Conservation (phyloP, 2,797 vertebrate species). For the Siniperca undulata region DNA sequence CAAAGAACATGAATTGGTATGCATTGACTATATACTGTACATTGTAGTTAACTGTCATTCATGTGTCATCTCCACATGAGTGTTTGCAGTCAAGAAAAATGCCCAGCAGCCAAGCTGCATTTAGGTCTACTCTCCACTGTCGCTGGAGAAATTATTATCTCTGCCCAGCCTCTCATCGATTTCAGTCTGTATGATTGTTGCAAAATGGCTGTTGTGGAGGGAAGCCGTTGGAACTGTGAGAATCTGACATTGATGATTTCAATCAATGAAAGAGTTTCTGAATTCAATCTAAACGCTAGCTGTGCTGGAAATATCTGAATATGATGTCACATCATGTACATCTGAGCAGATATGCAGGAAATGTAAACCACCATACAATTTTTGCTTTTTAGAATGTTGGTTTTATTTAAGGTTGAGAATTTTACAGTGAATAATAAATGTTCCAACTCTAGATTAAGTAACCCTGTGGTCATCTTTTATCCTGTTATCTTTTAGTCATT, state of each 20-base stretch:
- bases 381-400: not conserved
- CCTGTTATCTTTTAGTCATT: conserved; percentile 72
- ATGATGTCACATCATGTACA: not conserved
- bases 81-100: conserved; percentile 7
- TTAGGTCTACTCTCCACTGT: conserved; percentile 10
- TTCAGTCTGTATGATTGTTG: conserved; percentile 30
- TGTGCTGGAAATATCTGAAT: conserved; percentile 1
- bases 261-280: conserved; percentile 36
- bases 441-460: conserved; percentile 63
- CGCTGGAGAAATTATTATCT: conserved; percentile 13
- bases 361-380: not conserved
- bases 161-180: conserved; percentile 14
- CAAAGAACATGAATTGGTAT: not conserved
- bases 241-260: conserved; percentile 30
- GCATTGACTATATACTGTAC: not conserved
- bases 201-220: conserved; percentile 20
- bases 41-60: not conserved
- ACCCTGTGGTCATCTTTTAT: conserved; percentile 60
- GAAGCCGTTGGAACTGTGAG: conserved; percentile 16
- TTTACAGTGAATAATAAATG: conserved; percentile 49
- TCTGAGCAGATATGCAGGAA: not conserved
- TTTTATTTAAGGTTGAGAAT: conserved; percentile 22
- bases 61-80: not conserved
- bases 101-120: not conserved
- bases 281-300: conserved; percentile 8